Conservation (phyloP, 1,140 invertebrate species). For the Drosophila nigromelanica region DNA sequence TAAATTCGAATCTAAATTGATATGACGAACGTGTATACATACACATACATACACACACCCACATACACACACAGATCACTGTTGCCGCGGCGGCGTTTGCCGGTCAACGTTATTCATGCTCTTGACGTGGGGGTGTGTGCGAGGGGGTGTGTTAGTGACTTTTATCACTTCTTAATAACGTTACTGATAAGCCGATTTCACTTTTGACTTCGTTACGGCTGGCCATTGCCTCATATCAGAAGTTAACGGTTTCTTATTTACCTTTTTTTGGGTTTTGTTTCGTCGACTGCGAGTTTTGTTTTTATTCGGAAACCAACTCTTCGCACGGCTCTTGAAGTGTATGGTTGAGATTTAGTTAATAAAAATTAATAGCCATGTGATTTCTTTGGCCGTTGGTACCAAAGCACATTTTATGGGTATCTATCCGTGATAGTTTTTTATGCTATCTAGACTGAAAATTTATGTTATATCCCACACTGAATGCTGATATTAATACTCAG, state of each 20-base stretch:
- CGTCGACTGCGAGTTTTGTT: constrained; percentile 14
- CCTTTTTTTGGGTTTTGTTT: constrained; percentile 2
- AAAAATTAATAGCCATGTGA: constrained; percentile 79
- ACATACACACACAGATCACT: constrained; percentile 6
- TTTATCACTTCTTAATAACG: constrained; percentile 79
- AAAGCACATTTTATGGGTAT: constrained; percentile 43
- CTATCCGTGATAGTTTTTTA: constrained; percentile 39
- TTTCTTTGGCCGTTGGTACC: constrained; percentile 69
- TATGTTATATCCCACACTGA: constrained; percentile 29
- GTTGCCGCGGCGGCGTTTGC: constrained; percentile 40
- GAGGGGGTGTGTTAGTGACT: constrained; percentile 54
- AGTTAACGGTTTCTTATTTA: constrained; percentile 30
- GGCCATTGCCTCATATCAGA: constrained; percentile 51
- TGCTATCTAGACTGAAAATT: constrained; percentile 44
- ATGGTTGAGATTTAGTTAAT: constrained; percentile 75
- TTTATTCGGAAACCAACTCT: constrained; percentile 33
- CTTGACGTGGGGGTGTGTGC: constrained; percentile 23
- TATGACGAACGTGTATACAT: constrained; percentile 55
- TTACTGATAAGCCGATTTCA: constrained; percentile 74
- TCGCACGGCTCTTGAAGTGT: constrained; percentile 37
- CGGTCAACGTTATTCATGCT: constrained; percentile 16
- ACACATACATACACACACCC: no score
- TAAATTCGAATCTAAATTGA: constrained; percentile 82
- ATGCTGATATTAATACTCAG: constrained; percentile 7
- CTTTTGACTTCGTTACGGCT: constrained; percentile 46